Percentiles rank a stretch among this genome's conserved stretches.
These are phyloP conservation scores for Dasyprocta punctata DNA, from an alignment of 2,113 vertebrate genomes.

Conservation along the genomic window DNA sequence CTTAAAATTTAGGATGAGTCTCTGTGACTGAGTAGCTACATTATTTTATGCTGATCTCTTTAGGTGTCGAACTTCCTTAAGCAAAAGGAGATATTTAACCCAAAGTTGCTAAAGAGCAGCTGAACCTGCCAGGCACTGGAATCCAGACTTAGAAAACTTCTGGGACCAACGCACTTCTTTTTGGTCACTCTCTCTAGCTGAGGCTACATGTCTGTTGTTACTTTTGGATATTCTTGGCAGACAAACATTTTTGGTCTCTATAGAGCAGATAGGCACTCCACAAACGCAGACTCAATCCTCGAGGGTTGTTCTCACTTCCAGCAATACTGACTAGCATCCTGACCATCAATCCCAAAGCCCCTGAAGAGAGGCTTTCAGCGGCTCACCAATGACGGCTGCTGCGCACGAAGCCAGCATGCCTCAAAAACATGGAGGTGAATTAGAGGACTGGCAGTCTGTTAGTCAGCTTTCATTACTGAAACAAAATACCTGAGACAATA, in stretches of 20 bases:
- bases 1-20: background rate
- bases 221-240: background rate
- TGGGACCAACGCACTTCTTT: background rate
- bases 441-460: background rate
- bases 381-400: background rate
- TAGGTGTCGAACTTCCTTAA: background rate
- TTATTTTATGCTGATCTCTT: background rate
- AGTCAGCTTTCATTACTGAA: background rate
- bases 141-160: background rate
- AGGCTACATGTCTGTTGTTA: background rate
- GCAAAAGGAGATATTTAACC: background rate
- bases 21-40: background rate
- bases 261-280: background rate
- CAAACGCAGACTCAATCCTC: background rate
- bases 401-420: background rate
- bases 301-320: background rate
- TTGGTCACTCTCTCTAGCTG: background rate
- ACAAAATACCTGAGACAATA: background rate
- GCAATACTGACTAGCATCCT: background rate
- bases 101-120: background rate
- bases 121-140: background rate
- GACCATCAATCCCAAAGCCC: background rate
- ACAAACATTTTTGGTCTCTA: background rate
- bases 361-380: background rate
- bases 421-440: background rate